A percentile compares a stretch with the other conserved stretches of the same genome.
Evolutionary conservation across 2,888 invertebrate genomes (phyloP).

Genomic region (Eilema griseolum): DNA sequence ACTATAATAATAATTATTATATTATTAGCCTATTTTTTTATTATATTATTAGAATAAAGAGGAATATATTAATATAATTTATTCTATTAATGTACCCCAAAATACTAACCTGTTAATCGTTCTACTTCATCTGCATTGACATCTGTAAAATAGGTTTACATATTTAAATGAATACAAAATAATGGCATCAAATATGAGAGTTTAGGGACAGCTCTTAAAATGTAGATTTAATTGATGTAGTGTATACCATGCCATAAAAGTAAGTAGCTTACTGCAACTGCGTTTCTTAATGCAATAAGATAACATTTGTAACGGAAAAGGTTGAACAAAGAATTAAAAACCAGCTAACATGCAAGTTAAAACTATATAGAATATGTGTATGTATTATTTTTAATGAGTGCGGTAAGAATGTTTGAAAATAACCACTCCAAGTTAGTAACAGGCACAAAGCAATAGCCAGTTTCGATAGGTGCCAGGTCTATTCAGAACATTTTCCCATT

Average conservation of each 20-base stretch:
- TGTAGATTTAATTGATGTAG: no score
- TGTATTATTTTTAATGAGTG: neutral
- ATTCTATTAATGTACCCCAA: neutral
- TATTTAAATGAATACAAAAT: neutral
- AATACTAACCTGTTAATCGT: constrained; percentile 22
- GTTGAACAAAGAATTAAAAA: no score
- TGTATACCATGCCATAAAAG: no score
- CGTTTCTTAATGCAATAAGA: neutral
- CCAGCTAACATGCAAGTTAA: neutral
- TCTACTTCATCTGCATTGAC: constrained; percentile 48
- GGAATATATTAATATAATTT: no score
- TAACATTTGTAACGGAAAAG: neutral
- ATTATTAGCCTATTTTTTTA: no score
- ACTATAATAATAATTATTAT: no score
- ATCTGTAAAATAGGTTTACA: constrained; percentile 8
- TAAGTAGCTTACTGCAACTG: neutral
- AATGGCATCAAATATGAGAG: neutral
- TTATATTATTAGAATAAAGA: no score
- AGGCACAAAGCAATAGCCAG: constrained; percentile 35
- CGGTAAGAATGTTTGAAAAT: neutral
- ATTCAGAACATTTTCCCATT: neutral
- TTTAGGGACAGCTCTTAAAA: neutral
- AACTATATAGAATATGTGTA: neutral
- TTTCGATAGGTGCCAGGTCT: constrained; percentile 9
- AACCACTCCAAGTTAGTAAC: constrained; percentile 12